Base-by-base conservation (phyloP, 2,113 vertebrate genomes). In the Recurvirostra avosetta region DNA sequence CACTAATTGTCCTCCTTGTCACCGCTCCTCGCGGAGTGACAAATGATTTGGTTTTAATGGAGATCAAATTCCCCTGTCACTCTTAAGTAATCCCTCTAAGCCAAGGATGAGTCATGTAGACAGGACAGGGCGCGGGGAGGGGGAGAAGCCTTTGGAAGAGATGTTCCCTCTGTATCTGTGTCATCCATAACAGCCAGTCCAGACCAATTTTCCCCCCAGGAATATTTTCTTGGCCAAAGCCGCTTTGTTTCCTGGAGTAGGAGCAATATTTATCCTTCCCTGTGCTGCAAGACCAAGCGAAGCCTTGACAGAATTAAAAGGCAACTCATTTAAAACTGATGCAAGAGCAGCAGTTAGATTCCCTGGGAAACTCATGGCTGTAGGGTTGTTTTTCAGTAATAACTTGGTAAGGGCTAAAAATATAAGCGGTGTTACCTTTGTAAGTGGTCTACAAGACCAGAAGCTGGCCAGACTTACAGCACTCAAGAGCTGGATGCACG, bases 271-370 rank as follows among this genome's bases (percentile, higher is more conserved):
- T 92, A 49, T 91, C 92, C 74, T 91, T 93, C 76, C 49, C 71
- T 25, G 50, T 34, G 94, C 91, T 12, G 19, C 25, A 63, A 94
- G 94, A 88, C 43, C 83, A 34, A 83, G 90, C 4, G 6, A 65
- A 66, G 2, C 11, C 79, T 80, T 66, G 75, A 61, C 70, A 61
- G 95, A 97, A 97, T 94, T 86, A 97, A 94, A 97, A 96, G 95
- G 94, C 83, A 81, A 86, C 85, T 73, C 89, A 71, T 98, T 97
- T 93, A 63, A 90, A 89, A 88, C n/a, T 70, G 65, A 62, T 91
- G 95, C 88, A 72, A 80, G 85, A 94, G 92, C 96, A 90, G 95
- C 67, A 89, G 65, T 68, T 91, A 84, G 96, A 91, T 96, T 97
- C 91, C 94, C 97, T 91, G 88, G 96, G 94, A 88, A 96, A 77